Base-by-base conservation (phyloP, 2,113 vertebrate species). In the Urocynchramus pylzowi region DNA sequence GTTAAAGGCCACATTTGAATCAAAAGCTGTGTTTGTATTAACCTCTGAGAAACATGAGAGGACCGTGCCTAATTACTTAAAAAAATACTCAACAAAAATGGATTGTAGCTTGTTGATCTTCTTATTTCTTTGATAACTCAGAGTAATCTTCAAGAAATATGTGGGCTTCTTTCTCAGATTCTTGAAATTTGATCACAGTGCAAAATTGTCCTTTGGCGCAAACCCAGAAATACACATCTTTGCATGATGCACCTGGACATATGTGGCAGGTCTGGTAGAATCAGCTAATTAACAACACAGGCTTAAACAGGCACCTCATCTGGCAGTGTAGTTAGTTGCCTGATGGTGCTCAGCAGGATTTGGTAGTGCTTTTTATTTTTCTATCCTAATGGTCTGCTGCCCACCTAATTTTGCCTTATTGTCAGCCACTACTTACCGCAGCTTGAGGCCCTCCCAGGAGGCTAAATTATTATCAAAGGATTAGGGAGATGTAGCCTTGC, bases 391-490 rank as follows among this genome's bases (percentile, higher is more conserved):
- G 98, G 98, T 98, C 98, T 98, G 97, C 98, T 98, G 98, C 98
- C 98, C 98, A 98, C 98, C 98, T 98, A 98, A 98, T 98, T 98
- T 98, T 98, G 98, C 98, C 98, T 98, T 98, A 98, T 98, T 98
- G 98, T 98, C 98, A 98, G 98, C 97, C 98, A 98, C 98, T 98
- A 98, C 98, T 98, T 98, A 98, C 98, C 98, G 60, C 98, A 98
- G 98, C 98, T 98, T 98, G 98, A 98, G 98, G 98, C 98, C 98
- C 98, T 98, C 98, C 98, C 98, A 98, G 98, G 98, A 98, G 98
- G 98, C 98, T 98, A 98, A 98, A 98, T 98, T 98, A 98, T 98
- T 98, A 98, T 98, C 98, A 98, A 98, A 98, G 98, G 98, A 98
- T 98, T 98, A 98, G 97, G 98, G 98, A 98, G 98, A 98, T 98